Conservation (phyloP, 2,113 vertebrate species). For the Macroglossus sobrinus region DNA sequence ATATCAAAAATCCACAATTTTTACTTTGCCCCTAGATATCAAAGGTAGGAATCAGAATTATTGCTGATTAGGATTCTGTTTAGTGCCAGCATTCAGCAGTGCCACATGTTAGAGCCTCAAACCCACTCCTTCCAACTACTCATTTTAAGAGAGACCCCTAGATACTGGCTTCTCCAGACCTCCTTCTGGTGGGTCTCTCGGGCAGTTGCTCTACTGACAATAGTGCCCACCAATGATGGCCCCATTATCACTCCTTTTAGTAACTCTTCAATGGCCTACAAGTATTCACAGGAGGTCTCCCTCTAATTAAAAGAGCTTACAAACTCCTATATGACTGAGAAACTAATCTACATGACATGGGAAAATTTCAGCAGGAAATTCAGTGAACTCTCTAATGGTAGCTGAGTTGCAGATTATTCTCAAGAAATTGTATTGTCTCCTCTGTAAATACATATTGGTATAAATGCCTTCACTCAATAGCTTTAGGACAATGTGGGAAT, state of each 20-base stretch:
- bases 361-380: not conserved
- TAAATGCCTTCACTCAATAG: not conserved
- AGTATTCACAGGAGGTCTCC: not conserved
- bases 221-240: not conserved
- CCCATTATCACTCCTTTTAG: no score
- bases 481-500: not conserved
- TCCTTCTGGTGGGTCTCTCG: not conserved
- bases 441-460: not conserved
- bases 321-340: not conserved
- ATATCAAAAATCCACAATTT: not conserved
- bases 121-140: not conserved
- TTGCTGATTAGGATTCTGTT: not conserved
- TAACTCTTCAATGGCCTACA: not conserved
- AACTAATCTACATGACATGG: not conserved
- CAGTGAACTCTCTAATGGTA: not conserved
- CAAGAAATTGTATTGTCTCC: not conserved
- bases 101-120: not conserved
- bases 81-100: not conserved
- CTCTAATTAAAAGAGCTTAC: not conserved
- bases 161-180: no score
- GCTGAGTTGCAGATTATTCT: not conserved
- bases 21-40: not conserved
- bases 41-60: not conserved
- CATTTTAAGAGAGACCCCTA: not conserved
- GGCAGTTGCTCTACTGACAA: not conserved